Evolutionary conservation across 2,113 vertebrate species (phyloP).

Genomic region (Ageneiosus marmoratus): DNA sequence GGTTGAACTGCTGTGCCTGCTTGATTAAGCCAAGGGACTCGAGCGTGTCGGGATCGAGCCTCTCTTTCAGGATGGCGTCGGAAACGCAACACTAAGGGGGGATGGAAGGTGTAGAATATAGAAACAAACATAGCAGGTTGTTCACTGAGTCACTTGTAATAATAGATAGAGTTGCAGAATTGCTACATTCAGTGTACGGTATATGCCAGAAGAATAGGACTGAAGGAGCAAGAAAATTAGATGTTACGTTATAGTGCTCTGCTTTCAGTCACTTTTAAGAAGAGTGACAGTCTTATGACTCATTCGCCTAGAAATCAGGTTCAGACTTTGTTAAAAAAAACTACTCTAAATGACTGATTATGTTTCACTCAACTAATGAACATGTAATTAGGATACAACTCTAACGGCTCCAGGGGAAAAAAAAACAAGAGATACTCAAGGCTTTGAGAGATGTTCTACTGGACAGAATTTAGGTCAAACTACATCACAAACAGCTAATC

Average conservation of each 20-base stretch:
- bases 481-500: slow-evolving; percentile 47
- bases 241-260: background rate
- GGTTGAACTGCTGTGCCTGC: slow-evolving; percentile 98
- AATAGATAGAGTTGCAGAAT: background rate
- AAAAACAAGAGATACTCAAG: background rate
- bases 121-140: background rate
- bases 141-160: background rate
- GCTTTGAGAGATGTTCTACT: slow-evolving; percentile 34
- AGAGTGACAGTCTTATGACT: slow-evolving; percentile 20
- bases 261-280: slow-evolving; percentile 1
- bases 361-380: slow-evolving; percentile 1
- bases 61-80: slow-evolving; percentile 92
- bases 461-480: slow-evolving; percentile 46
- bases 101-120: no score
- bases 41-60: slow-evolving; percentile 94
- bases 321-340: slow-evolving; percentile 3
- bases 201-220: background rate
- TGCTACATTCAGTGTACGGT: background rate
- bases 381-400: slow-evolving; percentile 42
- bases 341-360: slow-evolving; percentile 25
- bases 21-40: slow-evolving; percentile 97
- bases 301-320: slow-evolving; percentile 21
- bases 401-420: slow-evolving; percentile 2
- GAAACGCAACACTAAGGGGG: slow-evolving; percentile 85
- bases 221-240: background rate